A percentile compares a stretch with the other conserved stretches of the same genome.
Conservation (phyloP, 2,888 invertebrate genomes). For the Apodemia hepburni region DNA sequence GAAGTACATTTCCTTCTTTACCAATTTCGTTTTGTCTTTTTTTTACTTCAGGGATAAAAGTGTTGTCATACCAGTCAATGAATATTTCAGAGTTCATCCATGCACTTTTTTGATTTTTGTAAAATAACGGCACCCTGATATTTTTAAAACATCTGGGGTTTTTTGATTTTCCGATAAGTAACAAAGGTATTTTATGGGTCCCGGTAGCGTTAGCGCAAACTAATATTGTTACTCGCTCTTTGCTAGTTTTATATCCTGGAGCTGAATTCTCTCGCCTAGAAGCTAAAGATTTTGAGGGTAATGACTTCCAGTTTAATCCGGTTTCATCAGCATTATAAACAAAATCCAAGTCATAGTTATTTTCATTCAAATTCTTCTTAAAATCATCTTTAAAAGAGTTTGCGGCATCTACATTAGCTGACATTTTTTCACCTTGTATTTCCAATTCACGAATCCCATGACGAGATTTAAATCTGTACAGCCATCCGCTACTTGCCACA, state of each 20-base stretch:
- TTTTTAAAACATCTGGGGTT: conserved; percentile 24
- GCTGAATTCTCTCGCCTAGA: conserved; percentile 26
- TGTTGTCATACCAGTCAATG: conserved; percentile 31
- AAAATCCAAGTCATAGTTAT: conserved; percentile 30
- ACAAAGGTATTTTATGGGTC: conserved; percentile 27
- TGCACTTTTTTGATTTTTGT: conserved; percentile 23
- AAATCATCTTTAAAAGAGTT: conserved; percentile 32
- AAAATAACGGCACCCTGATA: conserved; percentile 22
- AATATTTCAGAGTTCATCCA: conserved; percentile 27
- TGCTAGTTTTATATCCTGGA: conserved; percentile 25
- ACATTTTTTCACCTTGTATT: conserved; percentile 34
- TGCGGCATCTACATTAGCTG: conserved; percentile 29
- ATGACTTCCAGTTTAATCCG: conserved; percentile 30
- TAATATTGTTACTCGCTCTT: conserved; percentile 33
- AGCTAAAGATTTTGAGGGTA: conserved; percentile 30
- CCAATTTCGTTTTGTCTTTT: conserved; percentile 26
- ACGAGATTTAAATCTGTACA: conserved; percentile 36
- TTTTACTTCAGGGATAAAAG: conserved; percentile 31
- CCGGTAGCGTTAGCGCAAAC: conserved; percentile 32
- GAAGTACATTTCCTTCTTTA: conserved; percentile 26
- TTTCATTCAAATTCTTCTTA: conserved; percentile 22
- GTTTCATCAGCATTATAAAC: conserved; percentile 33
- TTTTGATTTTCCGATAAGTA: conserved; percentile 30
- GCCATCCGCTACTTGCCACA: conserved; percentile 36
- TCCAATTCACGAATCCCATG: conserved; percentile 36